These are phyloP conservation scores for Crotalus helleri DNA, from an alignment of 2,113 vertebrate species.

Conservation along the genomic window DNA sequence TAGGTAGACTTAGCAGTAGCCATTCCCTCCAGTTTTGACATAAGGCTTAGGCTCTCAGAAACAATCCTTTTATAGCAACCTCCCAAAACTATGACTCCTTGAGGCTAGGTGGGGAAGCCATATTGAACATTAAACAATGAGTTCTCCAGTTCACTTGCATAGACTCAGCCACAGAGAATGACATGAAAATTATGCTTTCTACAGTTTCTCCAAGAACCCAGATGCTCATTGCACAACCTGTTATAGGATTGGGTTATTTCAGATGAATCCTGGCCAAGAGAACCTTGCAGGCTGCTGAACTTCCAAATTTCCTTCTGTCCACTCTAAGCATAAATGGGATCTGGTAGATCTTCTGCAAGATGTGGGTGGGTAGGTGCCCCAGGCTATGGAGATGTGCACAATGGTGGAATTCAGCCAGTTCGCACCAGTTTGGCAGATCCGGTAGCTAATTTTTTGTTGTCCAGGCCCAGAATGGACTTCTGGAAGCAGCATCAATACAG, in stretches of 20 bases:
- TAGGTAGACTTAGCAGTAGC: too few relatives aligned
- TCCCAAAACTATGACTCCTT: background rate
- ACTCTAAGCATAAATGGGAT: background rate
- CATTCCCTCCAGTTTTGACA: background rate
- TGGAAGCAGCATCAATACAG: too few relatives aligned
- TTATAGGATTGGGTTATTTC: background rate
- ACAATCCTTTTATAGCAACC: background rate
- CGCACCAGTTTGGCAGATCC: too few relatives aligned
- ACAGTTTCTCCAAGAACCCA: background rate
- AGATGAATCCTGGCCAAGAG: background rate
- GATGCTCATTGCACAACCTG: background rate
- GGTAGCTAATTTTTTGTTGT: too few relatives aligned
- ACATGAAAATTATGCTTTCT: background rate
- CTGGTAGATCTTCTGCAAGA: background rate
- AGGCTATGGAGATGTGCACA: too few relatives aligned
- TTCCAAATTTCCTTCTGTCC: background rate
- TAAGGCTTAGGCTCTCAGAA: background rate
- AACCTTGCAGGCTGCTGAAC: background rate
- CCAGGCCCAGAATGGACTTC: too few relatives aligned
- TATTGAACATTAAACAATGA: background rate
- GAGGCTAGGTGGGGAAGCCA: background rate
- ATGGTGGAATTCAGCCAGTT: too few relatives aligned
- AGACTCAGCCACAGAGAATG: background rate
- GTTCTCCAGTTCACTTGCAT: background rate
- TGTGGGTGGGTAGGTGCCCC: background rate